phyloP scores from a whole-genome alignment of 2,797 vertebrate species.

The Danio kyathit region DNA sequence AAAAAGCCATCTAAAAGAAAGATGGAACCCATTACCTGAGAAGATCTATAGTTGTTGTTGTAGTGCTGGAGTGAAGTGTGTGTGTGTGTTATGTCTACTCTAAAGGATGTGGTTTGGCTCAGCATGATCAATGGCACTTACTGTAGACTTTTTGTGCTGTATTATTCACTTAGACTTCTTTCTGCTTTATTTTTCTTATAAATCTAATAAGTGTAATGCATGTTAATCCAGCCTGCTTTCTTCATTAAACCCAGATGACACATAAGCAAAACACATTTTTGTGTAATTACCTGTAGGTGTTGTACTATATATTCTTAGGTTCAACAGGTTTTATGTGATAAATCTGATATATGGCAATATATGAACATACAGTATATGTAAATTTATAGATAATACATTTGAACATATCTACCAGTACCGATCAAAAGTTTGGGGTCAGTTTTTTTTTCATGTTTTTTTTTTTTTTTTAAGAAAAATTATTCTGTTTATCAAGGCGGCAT shows the following conservation, averaged over 20 bases:
- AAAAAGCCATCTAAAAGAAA: conserved; percentile 65
- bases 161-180: background rate
- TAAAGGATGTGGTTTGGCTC: conserved; percentile 49
- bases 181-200: conserved; percentile 62
- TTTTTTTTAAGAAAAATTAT: no score
- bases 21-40: conserved; percentile 37
- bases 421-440: no score
- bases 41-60: conserved; percentile 53
- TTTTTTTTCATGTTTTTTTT: no score
- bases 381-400: no score
- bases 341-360: conserved; percentile 2
- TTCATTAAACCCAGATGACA: conserved; percentile 57
- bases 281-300: background rate
- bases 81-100: conserved; percentile 55
- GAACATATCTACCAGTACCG: no score
- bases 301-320: background rate
- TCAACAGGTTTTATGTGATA: background rate
- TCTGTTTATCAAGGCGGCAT: no score
- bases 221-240: conserved; percentile 67
- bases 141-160: no score
- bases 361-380: no score
- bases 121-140: background rate
- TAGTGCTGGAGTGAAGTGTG: conserved; percentile 1
- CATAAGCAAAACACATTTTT: conserved; percentile 9
- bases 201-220: conserved; percentile 64